Evolutionary conservation across 1,140 invertebrate species (phyloP).

Genomic region (Lepidurus arcticus): DNA sequence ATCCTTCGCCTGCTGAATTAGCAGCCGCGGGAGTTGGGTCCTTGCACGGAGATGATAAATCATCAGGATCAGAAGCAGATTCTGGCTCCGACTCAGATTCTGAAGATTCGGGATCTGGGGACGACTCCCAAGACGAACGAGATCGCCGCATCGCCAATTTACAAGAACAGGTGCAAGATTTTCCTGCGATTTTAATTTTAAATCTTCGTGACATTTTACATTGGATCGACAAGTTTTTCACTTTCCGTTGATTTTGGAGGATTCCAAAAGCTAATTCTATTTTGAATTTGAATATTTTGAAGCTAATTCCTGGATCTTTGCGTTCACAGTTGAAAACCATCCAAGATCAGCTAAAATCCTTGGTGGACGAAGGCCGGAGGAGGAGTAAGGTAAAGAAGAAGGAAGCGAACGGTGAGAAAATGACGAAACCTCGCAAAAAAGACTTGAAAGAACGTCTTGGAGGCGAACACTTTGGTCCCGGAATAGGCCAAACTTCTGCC

Average conservation of each 20-base stretch:
- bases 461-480: constrained; percentile 29
- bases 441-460: constrained; percentile 42
- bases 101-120: constrained; percentile 66
- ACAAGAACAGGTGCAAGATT: constrained; percentile 67
- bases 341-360: constrained; percentile 86
- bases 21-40: constrained; percentile 38
- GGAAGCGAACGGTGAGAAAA: constrained; percentile 61
- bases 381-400: constrained; percentile 73
- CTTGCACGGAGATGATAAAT: constrained; percentile 39
- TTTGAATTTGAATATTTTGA: not conserved
- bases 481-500: not conserved
- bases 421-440: constrained; percentile 39
- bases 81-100: constrained; percentile 53
- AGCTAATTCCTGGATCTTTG: constrained; percentile 27
- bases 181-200: constrained; percentile 35
- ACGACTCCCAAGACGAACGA: constrained; percentile 76
- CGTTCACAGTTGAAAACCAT: constrained; percentile 63
- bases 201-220: constrained; percentile 31
- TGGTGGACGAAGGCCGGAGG: constrained; percentile 69
- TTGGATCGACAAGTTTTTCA: constrained; percentile 25
- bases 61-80: constrained; percentile 32
- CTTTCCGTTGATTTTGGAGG: not conserved
- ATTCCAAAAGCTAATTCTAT: not conserved
- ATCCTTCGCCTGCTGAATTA: constrained; percentile 55
- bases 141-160: constrained; percentile 74